A percentile compares a stretch with the other conserved stretches of the same genome.
These are phyloP conservation scores for Rotaria sp. DNA, from an alignment of 2,888 invertebrate genomes.

Conservation along the genomic window DNA sequence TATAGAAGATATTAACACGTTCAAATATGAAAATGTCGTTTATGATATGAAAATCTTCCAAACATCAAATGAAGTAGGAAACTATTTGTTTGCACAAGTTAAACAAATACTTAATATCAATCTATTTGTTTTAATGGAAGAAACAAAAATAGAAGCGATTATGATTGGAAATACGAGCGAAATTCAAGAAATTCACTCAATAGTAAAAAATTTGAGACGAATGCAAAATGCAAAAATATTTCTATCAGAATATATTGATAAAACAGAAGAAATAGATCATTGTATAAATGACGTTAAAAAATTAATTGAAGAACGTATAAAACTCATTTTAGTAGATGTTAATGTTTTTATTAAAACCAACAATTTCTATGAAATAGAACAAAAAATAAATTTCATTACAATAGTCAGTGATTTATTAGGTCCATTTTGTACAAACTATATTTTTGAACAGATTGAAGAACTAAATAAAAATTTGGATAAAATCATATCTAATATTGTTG, in stretches of 20 bases:
- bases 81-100: background rate
- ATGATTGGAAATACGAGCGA: no score
- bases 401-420: background rate
- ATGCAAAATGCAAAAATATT: no score
- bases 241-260: no score
- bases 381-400: background rate
- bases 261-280: no score
- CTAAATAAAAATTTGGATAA: background rate
- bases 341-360: background rate
- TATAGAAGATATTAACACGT: background rate
- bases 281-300: no score
- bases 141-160: no score
- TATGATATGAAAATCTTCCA: background rate
- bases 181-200: no score
- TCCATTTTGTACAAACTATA: background rate
- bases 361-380: background rate
- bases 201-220: no score
- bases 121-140: no score
- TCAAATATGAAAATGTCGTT: background rate
- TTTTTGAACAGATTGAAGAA: background rate
- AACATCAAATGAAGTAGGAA: background rate
- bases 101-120: no score
- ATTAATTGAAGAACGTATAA: no score
- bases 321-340: background rate
- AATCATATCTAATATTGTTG: background rate